These are phyloP conservation scores for Girardia tigrina DNA, from an alignment of 2,888 invertebrate genomes.

Conservation along the genomic window DNA sequence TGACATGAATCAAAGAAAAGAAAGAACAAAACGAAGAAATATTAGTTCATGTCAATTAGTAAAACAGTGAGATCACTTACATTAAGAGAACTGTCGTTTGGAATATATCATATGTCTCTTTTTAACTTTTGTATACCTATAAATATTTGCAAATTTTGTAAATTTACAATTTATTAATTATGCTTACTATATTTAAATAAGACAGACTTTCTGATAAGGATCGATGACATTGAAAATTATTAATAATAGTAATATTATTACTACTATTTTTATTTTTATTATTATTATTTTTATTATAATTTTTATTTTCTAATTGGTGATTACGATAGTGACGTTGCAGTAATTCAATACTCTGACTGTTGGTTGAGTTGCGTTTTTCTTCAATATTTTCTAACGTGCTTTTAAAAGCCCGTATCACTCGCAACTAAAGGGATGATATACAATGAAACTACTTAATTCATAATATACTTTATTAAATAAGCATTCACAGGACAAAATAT, in stretches of 20 bases:
- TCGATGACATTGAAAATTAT: background rate
- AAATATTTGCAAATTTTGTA: background rate
- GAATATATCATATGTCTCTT: too few species aligned
- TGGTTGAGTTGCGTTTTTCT: background rate
- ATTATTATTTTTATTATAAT: background rate
- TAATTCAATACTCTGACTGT: background rate
- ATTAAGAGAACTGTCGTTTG: background rate
- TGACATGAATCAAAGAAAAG: background rate
- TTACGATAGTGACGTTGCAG: background rate
- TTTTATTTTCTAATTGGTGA: conserved; percentile 8
- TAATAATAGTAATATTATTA: too few species aligned
- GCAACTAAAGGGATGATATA: background rate
- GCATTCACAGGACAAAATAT: too few species aligned
- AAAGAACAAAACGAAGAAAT: too few species aligned
- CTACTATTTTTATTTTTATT: background rate
- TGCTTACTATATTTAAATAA: background rate
- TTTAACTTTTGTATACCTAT: too few species aligned
- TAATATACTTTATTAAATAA: too few species aligned
- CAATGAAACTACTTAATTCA: too few species aligned
- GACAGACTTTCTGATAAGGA: background rate
- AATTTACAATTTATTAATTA: background rate
- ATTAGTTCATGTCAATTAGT: background rate
- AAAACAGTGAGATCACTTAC: background rate
- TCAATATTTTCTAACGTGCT: conserved; percentile 10
- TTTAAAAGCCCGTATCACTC: conserved; percentile 14